Base-by-base conservation (phyloP, 2,113 vertebrate genomes). In the Hymenochirus boettgeri region DNA sequence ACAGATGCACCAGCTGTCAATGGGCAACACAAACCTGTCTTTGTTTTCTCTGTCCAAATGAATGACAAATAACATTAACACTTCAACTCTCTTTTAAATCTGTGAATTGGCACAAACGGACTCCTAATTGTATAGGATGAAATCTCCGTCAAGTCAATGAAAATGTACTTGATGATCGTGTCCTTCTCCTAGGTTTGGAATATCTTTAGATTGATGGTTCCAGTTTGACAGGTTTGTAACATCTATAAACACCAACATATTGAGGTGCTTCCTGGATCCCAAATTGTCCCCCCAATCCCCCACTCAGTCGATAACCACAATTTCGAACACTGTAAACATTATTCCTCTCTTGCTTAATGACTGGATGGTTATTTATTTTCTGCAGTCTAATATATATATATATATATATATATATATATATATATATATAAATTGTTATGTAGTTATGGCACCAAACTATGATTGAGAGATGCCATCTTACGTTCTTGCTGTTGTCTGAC, bases 401-500 rank as follows among this genome's bases (percentile, higher is more conserved):
- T 45, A 45, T 7, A 4, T n/a, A 2, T 15, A 21, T 19, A 3
- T 8, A 48, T 21, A 48, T 19, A 4, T 48, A 48, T 42, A 42
- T 42, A 42, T 42, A 5, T 48, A 48, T 48, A 48, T 48, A n/a
- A n/a, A n/a, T n/a, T n/a, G n/a, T n/a, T n/a, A 48, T 48, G 4
- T 48, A 48, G 4, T 9, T 21, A 21, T 83, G 85, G 85, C 84
- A 77, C 82, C 85, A 91, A 82, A 80, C 79, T 78, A 82, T 88
- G 92, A 93, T 85, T 91, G 90, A 92, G 89, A 93, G 88, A 88
- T 91, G 82, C 83, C 86, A 86, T 90, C 90, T 85, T 91, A 91
- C 91, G 89, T 92, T 91, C 89, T 87, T 88, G 85, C 89, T 97
- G 95, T 98, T 97, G 94, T 94, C 93, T 93, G 91, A 97, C 92